phyloP scores from a whole-genome alignment of 2,888 invertebrate genomes.

The Bugulina stolonifera region DNA sequence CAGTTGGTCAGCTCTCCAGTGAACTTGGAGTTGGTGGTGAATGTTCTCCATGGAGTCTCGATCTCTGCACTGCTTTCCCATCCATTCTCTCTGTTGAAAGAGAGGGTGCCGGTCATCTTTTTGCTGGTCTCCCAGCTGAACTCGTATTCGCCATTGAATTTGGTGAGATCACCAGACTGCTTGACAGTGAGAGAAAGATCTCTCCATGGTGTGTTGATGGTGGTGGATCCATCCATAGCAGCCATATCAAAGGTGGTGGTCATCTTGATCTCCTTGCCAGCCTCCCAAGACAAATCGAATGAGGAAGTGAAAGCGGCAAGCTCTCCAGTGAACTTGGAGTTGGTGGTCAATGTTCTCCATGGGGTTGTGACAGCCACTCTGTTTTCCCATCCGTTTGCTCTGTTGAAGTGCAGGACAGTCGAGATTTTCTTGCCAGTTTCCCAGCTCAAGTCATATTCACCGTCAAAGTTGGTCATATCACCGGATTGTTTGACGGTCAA shows the following conservation, averaged over 20 bases:
- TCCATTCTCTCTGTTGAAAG: conserved; percentile 10
- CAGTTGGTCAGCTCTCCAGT: not conserved
- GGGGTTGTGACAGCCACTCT: not conserved
- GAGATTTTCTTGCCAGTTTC: conserved; percentile 3
- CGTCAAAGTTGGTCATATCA: conserved; percentile 27
- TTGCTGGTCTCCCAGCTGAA: conserved; percentile 24
- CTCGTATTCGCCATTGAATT: conserved; percentile 28
- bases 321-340: conserved; percentile 3
- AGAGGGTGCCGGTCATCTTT: not conserved
- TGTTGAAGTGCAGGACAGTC: not conserved
- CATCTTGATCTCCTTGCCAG: conserved; percentile 28
- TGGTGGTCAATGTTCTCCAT: not conserved
- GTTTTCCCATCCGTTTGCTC: conserved; percentile 18
- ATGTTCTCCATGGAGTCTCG: conserved; percentile 4
- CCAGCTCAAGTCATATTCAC: conserved; percentile 21
- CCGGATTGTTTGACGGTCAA: conserved; percentile 1
- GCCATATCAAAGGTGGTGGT: conserved; percentile 27
- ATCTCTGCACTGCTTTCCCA: not conserved
- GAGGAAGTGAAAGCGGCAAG: not conserved
- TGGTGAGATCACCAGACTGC: not conserved
- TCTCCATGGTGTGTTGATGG: conserved; percentile 22
- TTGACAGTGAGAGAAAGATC: not conserved
- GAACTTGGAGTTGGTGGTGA: not conserved
- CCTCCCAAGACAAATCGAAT: conserved; percentile 27
- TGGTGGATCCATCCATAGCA: not conserved